These are phyloP conservation scores for Boloria selene DNA, from an alignment of 2,888 invertebrate species.

Conservation along the genomic window DNA sequence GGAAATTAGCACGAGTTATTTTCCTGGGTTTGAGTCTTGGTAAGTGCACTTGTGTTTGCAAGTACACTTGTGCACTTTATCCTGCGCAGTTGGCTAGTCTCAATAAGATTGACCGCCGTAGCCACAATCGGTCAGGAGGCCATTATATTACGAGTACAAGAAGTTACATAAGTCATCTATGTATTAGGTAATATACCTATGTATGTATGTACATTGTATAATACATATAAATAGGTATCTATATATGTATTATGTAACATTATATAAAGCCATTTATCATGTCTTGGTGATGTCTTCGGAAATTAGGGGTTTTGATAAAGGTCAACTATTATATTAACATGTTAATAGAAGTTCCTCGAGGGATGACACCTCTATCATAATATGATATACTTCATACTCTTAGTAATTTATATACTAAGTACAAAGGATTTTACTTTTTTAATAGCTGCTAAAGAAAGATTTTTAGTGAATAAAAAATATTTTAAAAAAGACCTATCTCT, in stretches of 20 bases:
- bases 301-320: constrained; percentile 14
- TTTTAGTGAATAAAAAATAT: too few relatives aligned
- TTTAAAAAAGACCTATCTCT: too few relatives aligned
- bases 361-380: neutral
- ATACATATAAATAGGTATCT: too few relatives aligned
- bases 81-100: too few relatives aligned
- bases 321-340: constrained; percentile 2
- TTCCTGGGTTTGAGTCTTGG: too few relatives aligned
- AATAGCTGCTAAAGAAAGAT: neutral
- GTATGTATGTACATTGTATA: neutral
- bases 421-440: neutral
- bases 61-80: too few relatives aligned
- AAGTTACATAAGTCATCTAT: too few relatives aligned
- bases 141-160: too few relatives aligned
- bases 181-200: neutral
- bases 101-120: too few relatives aligned
- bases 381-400: neutral
- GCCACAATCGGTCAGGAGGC: too few relatives aligned
- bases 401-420: neutral
- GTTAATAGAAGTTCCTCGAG: constrained; percentile 9
- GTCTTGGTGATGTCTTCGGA: constrained; percentile 6
- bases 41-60: too few relatives aligned
- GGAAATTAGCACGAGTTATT: too few relatives aligned
- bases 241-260: neutral
- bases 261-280: constrained; percentile 7